Evolutionary conservation across 2,888 invertebrate species (phyloP), one percentile per base, ranked within the genome.

Genomic region (Macaria liturata): DNA sequence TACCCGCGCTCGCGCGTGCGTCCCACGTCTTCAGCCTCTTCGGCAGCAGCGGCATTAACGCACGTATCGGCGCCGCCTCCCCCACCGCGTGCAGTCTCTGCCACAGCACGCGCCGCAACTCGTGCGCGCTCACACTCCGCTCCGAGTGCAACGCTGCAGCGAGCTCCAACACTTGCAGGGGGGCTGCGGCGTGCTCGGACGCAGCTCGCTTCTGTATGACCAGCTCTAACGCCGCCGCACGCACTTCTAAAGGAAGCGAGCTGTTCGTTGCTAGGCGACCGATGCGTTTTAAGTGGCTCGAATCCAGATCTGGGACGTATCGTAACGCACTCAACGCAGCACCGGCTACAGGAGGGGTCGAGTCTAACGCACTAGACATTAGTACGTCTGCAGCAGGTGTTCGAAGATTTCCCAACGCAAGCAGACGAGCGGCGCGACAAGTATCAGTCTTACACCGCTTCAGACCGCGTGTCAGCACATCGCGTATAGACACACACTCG

Each of bases 61-160:
- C 61, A 46, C 66, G 66, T 62, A 71, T 68, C 56, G 65, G 53
- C 59, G 55, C 57, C 6, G 58, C 46, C 57, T 34, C 65, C 57
- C 65, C 68, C 63, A 78, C 76, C 69, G 72, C 61, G 9, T 4
- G 67, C 69, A 81, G 62, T 49, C 82, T 76, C 75, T 74, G 76
- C 82, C 83, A 80, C 70, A 82, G 75, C 70, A 83, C 59, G 60
- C 85, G 84, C 9, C 75, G 80, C 78, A 85, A 78, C 78, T 86
- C 86, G 71, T 62, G 73, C 64, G 71, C 62, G 32, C 68, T 56
- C 49, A 52, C 67, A 54, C 60, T 47, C 9, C 61, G 55, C 64
- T 66, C 62, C 63, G 42, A 59, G 58, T 66, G 52, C 67, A 78
- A 69, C 57, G 43, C 59, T 48, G 46, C 32, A 56, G 73, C 75